Evolutionary conservation across 1,140 invertebrate species (phyloP).

Genomic region (Cydia pomonella): DNA sequence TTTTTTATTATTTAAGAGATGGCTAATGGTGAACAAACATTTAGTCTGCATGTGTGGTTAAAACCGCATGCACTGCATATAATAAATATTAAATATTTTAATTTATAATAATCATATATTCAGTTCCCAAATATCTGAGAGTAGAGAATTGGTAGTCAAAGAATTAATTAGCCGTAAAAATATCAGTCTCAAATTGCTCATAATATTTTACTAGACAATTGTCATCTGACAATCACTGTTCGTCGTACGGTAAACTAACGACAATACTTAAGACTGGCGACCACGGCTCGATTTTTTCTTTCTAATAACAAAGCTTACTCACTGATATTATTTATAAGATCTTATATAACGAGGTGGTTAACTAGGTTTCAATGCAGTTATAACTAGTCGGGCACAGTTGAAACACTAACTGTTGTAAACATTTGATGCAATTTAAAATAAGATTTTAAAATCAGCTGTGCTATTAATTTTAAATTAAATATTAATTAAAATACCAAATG

Average conservation of each 20-base stretch:
- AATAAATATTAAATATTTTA: neutral
- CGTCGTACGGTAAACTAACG: too few species aligned
- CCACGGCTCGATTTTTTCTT: too few species aligned
- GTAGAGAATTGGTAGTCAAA: neutral
- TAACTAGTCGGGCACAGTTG: constrained; percentile 21
- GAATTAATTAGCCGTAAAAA: neutral
- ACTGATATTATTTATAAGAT: neutral
- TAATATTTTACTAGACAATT: too few species aligned
- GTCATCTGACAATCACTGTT: too few species aligned
- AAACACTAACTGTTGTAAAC: neutral
- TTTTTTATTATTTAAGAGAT: constrained; percentile 3
- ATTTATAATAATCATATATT: neutral
- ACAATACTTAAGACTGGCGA: too few species aligned
- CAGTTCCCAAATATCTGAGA: neutral
- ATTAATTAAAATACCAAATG: constrained; percentile 52
- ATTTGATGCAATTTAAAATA: constrained; percentile 24
- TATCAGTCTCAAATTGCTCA: too few species aligned
- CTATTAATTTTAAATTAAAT: constrained; percentile 38
- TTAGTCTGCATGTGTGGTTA: constrained; percentile 1
- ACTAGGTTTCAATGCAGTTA: neutral
- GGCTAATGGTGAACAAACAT: neutral
- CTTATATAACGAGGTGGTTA: neutral
- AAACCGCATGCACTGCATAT: constrained; percentile 7
- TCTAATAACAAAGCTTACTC: neutral
- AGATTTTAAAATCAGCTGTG: constrained; percentile 19